Evolutionary conservation across 2,888 invertebrate species (phyloP).

Genomic region (Alcis repandata): DNA sequence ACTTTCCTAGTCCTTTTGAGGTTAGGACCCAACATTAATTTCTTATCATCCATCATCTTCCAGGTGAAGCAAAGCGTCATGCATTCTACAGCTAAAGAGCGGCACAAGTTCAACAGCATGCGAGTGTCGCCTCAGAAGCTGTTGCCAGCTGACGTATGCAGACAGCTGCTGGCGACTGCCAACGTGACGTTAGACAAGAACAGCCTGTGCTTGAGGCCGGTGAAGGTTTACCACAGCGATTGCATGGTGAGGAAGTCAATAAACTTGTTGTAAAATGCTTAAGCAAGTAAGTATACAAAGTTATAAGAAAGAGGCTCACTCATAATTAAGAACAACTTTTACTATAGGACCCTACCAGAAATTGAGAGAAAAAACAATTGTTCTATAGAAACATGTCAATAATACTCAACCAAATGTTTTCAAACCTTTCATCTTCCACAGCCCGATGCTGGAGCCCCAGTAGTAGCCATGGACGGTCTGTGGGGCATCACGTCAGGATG

Average conservation of each 20-base stretch:
- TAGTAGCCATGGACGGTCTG: conserved; percentile 69
- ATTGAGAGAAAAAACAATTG: no score
- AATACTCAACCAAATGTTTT: no score
- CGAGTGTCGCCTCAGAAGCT: conserved; percentile 71
- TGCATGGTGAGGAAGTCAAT: conserved; percentile 66
- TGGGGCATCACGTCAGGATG: conserved; percentile 81
- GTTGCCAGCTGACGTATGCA: conserved; percentile 62
- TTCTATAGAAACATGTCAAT: no score
- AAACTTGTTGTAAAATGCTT: no score
- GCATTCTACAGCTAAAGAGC: conserved; percentile 66
- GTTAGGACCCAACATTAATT: not conserved
- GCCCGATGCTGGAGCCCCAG: conserved; percentile 78
- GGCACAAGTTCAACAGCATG: conserved; percentile 66
- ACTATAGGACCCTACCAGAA: no score
- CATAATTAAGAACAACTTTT: no score
- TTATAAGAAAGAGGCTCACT: no score
- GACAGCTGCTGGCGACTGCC: conserved; percentile 45
- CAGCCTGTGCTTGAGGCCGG: conserved; percentile 68
- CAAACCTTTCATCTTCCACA: conserved; percentile 41
- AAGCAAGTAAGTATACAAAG: no score
- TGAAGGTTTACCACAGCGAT: conserved; percentile 64
- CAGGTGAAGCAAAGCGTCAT: conserved; percentile 65
- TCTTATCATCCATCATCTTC: conserved; percentile 7
- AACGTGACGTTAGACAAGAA: conserved; percentile 57
- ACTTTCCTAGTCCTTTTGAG: no score